These are phyloP conservation scores for Gryllus longicercus DNA, from an alignment of 2,888 invertebrate genomes.

Conservation along the genomic window DNA sequence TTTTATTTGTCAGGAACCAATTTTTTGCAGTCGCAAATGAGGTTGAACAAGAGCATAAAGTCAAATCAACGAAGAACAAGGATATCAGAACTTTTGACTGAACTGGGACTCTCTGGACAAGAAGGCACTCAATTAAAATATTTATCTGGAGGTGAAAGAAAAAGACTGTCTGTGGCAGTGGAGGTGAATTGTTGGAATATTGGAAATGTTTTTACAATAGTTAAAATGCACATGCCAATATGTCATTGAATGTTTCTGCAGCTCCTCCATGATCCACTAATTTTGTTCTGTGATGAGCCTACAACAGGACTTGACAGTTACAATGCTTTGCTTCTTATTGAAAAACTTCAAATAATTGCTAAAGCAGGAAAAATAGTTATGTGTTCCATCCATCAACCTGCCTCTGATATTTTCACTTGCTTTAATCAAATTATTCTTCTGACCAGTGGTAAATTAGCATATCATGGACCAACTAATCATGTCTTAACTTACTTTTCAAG, in stretches of 20 bases:
- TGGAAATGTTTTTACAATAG: no score
- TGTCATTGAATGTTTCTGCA: constrained; percentile 34
- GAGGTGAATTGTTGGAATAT: constrained; percentile 45
- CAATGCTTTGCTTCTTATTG: constrained; percentile 55
- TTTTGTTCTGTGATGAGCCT: constrained; percentile 57
- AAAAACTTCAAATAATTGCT: constrained; percentile 45
- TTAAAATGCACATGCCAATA: neutral
- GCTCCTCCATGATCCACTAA: constrained; percentile 53
- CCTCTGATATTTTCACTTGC: constrained; percentile 51
- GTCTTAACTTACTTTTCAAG: constrained; percentile 40
- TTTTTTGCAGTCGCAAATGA: constrained; percentile 39
- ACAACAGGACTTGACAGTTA: constrained; percentile 58
- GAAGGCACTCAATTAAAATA: constrained; percentile 51
- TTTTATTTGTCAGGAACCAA: no score
- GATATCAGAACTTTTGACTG: constrained; percentile 35
- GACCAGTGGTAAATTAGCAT: constrained; percentile 53
- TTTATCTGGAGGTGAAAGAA: constrained; percentile 59
- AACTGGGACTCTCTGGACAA: constrained; percentile 40
- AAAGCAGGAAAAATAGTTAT: constrained; percentile 51
- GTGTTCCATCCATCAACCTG: constrained; percentile 58
- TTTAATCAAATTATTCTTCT: constrained; percentile 51
- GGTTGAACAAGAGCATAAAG: constrained; percentile 34
- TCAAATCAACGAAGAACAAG: constrained; percentile 31
- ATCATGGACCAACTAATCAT: constrained; percentile 41
- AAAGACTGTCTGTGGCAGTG: constrained; percentile 56